phyloP scores from a whole-genome alignment of 2,888 invertebrate species.

The Aporophyla lueneburgensis region DNA sequence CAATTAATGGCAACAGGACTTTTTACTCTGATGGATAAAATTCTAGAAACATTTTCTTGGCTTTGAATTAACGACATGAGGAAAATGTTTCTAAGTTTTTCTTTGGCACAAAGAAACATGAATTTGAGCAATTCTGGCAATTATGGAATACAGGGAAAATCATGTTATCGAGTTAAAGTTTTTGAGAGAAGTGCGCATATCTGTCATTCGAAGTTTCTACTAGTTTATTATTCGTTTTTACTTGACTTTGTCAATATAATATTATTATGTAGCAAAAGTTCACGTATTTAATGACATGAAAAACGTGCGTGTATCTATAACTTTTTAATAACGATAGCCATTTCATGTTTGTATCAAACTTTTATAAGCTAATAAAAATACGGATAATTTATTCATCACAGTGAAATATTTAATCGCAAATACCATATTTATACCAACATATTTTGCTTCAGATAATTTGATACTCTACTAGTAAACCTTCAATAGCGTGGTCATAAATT shows the following conservation, averaged over 20 bases:
- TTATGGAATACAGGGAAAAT: constrained; percentile 10
- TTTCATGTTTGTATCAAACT: background rate
- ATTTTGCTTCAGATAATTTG: background rate
- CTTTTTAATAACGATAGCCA: background rate
- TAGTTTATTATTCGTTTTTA: constrained; percentile 2
- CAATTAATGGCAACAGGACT: constrained; percentile 66
- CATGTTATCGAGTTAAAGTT: constrained; percentile 5
- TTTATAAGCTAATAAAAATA: background rate
- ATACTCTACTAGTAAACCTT: background rate
- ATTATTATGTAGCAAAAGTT: background rate
- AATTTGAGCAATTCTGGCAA: constrained; percentile 26
- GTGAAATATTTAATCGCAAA: background rate
- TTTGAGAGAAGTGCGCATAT: background rate
- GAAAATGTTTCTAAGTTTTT: constrained; percentile 8
- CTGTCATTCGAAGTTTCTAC: background rate
- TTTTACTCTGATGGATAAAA: constrained; percentile 59
- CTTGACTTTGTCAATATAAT: background rate
- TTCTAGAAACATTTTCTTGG: constrained; percentile 39
- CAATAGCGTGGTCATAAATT: too few species aligned
- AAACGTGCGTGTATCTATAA: background rate
- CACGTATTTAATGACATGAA: constrained; percentile 16
- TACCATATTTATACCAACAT: too few species aligned
- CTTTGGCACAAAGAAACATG: constrained; percentile 26
- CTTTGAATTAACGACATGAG: constrained; percentile 11
- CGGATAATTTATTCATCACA: background rate